Conservation (phyloP, 2,113 vertebrate genomes). For the Typhlomys cinereus region DNA sequence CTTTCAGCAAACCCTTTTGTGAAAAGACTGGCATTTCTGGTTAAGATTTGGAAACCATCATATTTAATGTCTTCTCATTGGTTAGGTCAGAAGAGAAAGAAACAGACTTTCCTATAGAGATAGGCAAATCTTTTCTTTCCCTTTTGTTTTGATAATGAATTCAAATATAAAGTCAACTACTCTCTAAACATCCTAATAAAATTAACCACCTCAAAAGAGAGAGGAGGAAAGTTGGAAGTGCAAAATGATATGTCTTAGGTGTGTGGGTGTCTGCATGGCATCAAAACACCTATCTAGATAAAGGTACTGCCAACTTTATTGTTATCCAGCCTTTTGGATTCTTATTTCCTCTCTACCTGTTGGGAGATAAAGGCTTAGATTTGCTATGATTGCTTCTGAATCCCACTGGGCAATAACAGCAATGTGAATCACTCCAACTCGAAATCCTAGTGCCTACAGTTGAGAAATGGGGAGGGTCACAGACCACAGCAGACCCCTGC, state of each 20-base stretch:
- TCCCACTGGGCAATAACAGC: constrained; percentile 33
- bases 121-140: constrained; percentile 50
- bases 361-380: constrained; percentile 58
- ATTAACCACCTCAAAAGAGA: constrained; percentile 39
- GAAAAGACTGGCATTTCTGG: constrained; percentile 57
- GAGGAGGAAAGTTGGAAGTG: not conserved
- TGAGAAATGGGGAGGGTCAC: not conserved
- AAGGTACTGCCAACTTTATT: constrained; percentile 11
- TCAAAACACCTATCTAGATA: constrained; percentile 2
- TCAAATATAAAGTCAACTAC: not conserved
- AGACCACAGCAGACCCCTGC: not conserved
- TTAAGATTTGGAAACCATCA: constrained; percentile 64
- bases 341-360: constrained; percentile 68
- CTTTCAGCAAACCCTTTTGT: constrained; percentile 67
- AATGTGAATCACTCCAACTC: not conserved
- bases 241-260: not conserved
- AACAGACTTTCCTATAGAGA: constrained; percentile 19
- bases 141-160: constrained; percentile 36
- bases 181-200: constrained; percentile 13
- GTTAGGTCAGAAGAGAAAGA: constrained; percentile 60
- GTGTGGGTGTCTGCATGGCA: not conserved
- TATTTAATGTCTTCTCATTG: constrained; percentile 57
- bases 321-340: not conserved
- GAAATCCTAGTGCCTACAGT: constrained; percentile 2
- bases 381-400: constrained; percentile 54